Evolutionary conservation across 2,797 vertebrate genomes (phyloP).

Genomic region (Yasuhikotakia modesta): DNA sequence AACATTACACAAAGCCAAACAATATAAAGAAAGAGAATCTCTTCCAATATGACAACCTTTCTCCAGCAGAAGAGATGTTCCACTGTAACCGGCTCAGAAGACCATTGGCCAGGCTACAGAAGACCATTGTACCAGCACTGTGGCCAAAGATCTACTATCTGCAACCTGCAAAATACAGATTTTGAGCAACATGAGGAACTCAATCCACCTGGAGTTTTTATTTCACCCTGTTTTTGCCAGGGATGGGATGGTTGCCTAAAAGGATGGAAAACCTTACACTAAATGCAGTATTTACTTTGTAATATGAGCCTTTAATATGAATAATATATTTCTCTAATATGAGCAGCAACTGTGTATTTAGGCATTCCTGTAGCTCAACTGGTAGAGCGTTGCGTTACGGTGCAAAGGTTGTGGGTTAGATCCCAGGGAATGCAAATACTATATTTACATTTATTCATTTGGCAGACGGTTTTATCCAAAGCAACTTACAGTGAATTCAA

Average conservation of each 20-base stretch:
- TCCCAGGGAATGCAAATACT: too few relatives aligned
- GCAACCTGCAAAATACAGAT: conserved; percentile 67
- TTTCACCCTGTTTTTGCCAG: conserved; percentile 21
- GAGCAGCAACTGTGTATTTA: conserved; percentile 3
- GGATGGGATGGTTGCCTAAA: conserved; percentile 13
- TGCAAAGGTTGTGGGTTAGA: too few relatives aligned
- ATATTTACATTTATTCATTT: too few relatives aligned
- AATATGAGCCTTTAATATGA: too few relatives aligned
- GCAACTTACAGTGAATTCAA: too few relatives aligned
- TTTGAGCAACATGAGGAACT: conserved; percentile 59
- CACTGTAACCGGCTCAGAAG: conserved; percentile 64
- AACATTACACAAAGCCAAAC: conserved; percentile 57
- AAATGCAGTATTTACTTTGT: conserved; percentile 5
- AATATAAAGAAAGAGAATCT: conserved; percentile 40
- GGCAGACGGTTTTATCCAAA: too few relatives aligned
- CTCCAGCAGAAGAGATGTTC: conserved; percentile 62
- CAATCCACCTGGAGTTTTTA: conserved; percentile 23
- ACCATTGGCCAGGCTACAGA: conserved; percentile 61
- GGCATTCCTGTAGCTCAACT: too few relatives aligned
- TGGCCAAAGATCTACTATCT: conserved; percentile 55
- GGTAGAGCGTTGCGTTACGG: too few relatives aligned
- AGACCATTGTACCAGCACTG: conserved; percentile 55
- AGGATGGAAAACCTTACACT: conserved; percentile 24
- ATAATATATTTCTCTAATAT: too few relatives aligned
- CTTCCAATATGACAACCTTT: conserved; percentile 57